These are phyloP conservation scores for Bufo gargarizans DNA, from an alignment of 2,113 vertebrate species.

Conservation along the genomic window DNA sequence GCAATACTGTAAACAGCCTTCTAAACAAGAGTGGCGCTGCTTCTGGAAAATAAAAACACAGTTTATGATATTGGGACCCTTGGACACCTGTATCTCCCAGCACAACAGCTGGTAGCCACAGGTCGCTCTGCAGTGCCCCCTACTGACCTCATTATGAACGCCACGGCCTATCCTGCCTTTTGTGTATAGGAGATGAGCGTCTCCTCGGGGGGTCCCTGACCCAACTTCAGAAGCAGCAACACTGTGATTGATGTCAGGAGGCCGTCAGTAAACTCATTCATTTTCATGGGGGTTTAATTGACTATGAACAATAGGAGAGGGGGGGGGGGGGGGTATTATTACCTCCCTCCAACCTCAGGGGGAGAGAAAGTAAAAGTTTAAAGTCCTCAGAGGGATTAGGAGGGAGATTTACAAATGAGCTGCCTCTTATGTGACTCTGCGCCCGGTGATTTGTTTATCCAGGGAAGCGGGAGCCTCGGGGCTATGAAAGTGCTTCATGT, in stretches of 20 bases:
- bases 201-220: constrained; percentile 19
- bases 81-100: not conserved
- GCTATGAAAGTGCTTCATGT: not conserved
- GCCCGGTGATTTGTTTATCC: constrained; percentile 28
- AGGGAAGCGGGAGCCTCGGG: not conserved
- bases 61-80: not conserved
- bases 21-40: not conserved
- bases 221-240: constrained; percentile 24
- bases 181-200: constrained; percentile 13
- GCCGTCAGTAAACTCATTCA: constrained; percentile 33
- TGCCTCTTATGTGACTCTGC: not conserved
- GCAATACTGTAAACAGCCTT: not conserved
- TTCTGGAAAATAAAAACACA: not conserved
- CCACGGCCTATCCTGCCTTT: not conserved
- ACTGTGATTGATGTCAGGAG: constrained; percentile 47
- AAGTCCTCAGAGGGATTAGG: not conserved
- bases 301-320: constrained; percentile 40
- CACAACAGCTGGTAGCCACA: not conserved
- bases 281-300: constrained; percentile 57
- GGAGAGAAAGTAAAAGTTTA: constrained; percentile 47
- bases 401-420: constrained; percentile 29
- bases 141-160: constrained; percentile 9
- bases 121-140: not conserved
- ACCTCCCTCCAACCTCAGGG: constrained; percentile 19
- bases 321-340: not conserved